Evolutionary conservation across 2,113 vertebrate genomes (phyloP), one percentile per base, ranked within the genome.

Genomic region (Axis porcinus): DNA sequence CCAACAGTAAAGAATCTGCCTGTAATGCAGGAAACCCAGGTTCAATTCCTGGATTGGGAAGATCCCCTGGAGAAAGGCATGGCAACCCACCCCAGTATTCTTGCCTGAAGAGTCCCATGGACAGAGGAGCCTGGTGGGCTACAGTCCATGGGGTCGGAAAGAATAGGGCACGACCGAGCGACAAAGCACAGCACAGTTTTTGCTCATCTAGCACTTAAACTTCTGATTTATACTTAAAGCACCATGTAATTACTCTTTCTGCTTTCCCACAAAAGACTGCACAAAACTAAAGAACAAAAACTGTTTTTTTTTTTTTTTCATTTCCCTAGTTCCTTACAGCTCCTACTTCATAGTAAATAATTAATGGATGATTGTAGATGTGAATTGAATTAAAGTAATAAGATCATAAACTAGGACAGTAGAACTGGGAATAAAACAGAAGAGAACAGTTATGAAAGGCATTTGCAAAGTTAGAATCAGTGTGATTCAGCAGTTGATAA

Each of bases 301-400:
- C 3, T 55, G 3, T n/a, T 7, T 57, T 25, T 36, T 10, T 86
- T 55, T n/a, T 25, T 60, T 17, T 86, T 81, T 36, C 0, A 60
- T 86, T 78, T 92, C 12, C 5, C 2, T 25, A 40, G 33, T 60
- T 58, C 9, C 7, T 58, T 67, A 5, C 5, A 64, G 25, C 2
- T 76, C 40, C 21, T 50, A 92, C 30, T 13, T 64, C 27, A 43
- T 27, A 45, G 60, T 74, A 94, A 64, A 58, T 82, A 91, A 47
- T 76, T 95, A 60, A 62, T 89, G 36, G 28, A 27, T 86, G 36
- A 64, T 12, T 36, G 27, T 14, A 76, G n/a, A 52, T 19, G 21
- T 90, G 54, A 94, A 86, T 23, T 81, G 28, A 91, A 54, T 94
- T 45, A 43, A 79, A 8, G 0, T 50, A 70, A 50, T 92, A 33